Conservation (phyloP, 2,113 vertebrate genomes). For the Eretmochelys imbricata region DNA sequence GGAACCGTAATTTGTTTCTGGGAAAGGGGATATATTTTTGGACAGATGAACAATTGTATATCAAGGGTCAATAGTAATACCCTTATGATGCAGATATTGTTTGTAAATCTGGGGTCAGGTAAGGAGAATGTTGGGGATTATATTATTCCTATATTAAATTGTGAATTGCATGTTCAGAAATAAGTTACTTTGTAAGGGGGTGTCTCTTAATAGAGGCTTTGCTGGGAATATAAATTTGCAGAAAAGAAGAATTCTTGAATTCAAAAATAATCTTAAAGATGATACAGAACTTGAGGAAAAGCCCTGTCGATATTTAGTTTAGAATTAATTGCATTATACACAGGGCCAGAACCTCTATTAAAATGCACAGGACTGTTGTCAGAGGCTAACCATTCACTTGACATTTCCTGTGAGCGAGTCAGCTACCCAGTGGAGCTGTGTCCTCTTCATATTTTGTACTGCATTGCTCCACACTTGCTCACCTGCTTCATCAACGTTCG, state of each 20-base stretch:
- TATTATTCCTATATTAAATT: neutral
- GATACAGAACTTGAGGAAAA: neutral
- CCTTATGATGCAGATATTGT: neutral
- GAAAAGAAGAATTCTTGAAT: neutral
- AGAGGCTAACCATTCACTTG: neutral
- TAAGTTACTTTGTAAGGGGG: neutral
- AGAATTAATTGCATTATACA: neutral
- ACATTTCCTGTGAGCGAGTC: neutral
- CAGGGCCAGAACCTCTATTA: no score
- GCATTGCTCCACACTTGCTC: neutral
- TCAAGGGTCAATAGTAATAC: neutral
- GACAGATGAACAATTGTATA: neutral
- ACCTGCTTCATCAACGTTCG: neutral
- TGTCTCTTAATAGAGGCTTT: neutral
- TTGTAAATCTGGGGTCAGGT: neutral
- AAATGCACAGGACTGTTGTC: neutral
- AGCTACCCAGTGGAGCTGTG: neutral
- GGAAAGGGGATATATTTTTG: neutral
- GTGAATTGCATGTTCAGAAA: neutral
- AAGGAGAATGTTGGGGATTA: neutral
- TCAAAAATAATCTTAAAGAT: neutral
- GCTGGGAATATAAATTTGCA: neutral
- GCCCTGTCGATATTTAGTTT: neutral
- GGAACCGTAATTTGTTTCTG: neutral
- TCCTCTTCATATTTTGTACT: neutral